phyloP scores from a whole-genome alignment of 2,888 invertebrate species.

The Stenolophus ochropezus region DNA sequence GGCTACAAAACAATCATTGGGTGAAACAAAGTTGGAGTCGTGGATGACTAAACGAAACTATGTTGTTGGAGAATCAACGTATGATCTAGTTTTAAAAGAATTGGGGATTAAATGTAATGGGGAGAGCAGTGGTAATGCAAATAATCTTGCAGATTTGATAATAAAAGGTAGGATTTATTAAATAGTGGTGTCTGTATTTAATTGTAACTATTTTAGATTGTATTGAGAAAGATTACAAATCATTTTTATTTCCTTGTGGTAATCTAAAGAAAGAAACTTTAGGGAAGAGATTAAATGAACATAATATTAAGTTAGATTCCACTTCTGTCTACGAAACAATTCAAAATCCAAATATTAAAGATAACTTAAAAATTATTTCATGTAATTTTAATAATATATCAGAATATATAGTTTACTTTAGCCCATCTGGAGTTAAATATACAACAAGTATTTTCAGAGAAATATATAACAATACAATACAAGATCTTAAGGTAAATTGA shows the following conservation, averaged over 20 bases:
- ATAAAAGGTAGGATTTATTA: slow-evolving; percentile 68
- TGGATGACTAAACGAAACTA: slow-evolving; percentile 74
- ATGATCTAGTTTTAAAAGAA: slow-evolving; percentile 71
- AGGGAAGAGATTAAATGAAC: slow-evolving; percentile 71
- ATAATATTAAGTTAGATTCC: slow-evolving; percentile 72
- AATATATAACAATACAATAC: slow-evolving; percentile 63
- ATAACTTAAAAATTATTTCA: slow-evolving; percentile 71
- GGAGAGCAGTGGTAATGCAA: slow-evolving; percentile 76
- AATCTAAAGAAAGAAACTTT: slow-evolving; percentile 76
- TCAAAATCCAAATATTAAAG: slow-evolving; percentile 72
- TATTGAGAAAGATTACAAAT: slow-evolving; percentile 62
- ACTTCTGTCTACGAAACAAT: slow-evolving; percentile 76
- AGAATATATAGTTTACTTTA: slow-evolving; percentile 77
- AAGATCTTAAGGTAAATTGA: slow-evolving; percentile 65
- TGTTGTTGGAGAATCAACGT: slow-evolving; percentile 76
- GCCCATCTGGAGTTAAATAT: slow-evolving; percentile 76
- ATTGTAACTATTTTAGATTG: slow-evolving; percentile 59
- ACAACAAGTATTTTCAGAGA: slow-evolving; percentile 72
- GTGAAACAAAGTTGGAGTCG: slow-evolving; percentile 64
- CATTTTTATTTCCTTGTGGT: slow-evolving; percentile 76
- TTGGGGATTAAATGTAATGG: slow-evolving; percentile 74
- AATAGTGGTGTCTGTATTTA: not conserved
- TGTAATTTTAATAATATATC: slow-evolving; percentile 70
- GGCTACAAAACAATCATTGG: slow-evolving; percentile 72
- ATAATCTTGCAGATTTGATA: slow-evolving; percentile 74